Evolutionary conservation across 2,797 vertebrate species (phyloP).

Genomic region (Propithecus deckenii): DNA sequence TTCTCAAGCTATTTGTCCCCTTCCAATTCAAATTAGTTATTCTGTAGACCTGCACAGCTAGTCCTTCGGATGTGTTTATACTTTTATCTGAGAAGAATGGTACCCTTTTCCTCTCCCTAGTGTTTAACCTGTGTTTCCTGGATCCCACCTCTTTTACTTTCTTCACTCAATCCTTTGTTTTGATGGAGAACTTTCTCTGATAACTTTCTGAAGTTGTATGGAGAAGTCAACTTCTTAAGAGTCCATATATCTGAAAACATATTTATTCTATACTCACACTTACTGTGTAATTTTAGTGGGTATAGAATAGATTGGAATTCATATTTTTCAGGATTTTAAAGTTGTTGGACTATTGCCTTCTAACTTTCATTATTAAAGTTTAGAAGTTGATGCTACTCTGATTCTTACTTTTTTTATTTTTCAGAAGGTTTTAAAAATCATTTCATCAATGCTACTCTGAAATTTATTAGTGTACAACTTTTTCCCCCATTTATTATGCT

Average conservation of each 20-base stretch:
- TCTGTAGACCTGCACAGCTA: background rate
- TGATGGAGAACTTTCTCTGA: background rate
- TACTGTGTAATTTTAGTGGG: background rate
- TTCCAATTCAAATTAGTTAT: background rate
- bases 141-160: background rate
- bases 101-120: background rate
- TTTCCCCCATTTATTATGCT: background rate
- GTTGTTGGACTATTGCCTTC: background rate
- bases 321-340: background rate
- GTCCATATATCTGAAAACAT: background rate
- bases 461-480: background rate
- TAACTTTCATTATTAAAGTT: background rate
- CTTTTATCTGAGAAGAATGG: background rate
- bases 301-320: background rate
- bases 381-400: background rate
- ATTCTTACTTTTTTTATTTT: background rate
- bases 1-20: background rate
- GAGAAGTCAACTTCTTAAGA: background rate
- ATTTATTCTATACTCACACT: background rate
- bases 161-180: background rate
- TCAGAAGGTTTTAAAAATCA: background rate
- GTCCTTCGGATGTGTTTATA: background rate
- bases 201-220: background rate
- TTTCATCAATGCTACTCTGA: background rate
- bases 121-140: background rate